phyloP scores from a whole-genome alignment of 2,797 vertebrate genomes.

The Apodemus agrarius region DNA sequence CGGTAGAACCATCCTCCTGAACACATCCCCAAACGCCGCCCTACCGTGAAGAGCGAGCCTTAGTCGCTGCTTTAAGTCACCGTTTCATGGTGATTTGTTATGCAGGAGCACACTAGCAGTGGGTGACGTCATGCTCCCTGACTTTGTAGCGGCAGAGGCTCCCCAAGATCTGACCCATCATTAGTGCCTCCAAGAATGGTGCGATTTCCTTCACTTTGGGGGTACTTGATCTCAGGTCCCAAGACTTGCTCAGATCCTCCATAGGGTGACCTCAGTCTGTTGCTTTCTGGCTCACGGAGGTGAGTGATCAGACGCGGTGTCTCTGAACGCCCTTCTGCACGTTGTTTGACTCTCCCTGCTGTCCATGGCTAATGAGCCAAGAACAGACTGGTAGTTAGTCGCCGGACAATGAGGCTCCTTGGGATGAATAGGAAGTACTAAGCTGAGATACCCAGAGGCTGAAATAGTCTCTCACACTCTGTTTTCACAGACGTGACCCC shows the following conservation, averaged over 20 bases:
- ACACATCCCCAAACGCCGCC: not conserved
- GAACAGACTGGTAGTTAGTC: not conserved
- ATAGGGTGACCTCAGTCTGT: not conserved
- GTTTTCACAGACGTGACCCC: not conserved
- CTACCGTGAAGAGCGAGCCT: not conserved
- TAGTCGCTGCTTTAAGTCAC: not conserved
- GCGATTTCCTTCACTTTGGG: constrained; percentile 11
- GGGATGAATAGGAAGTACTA: not conserved
- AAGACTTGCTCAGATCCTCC: not conserved
- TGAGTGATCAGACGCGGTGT: not conserved
- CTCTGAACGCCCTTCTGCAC: not conserved
- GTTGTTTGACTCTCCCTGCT: not conserved
- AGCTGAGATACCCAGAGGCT: not conserved
- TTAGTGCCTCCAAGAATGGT: not conserved
- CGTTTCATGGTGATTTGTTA: not conserved
- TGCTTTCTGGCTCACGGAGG: not conserved
- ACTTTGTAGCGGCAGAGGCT: constrained; percentile 4
- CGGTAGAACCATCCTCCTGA: not conserved
- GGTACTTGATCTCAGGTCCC: not conserved
- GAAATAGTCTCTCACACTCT: not conserved
- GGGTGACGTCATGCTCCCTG: not conserved
- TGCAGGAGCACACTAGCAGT: not conserved
- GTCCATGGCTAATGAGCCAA: not conserved
- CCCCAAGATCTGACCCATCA: not conserved
- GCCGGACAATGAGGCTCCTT: not conserved